A percentile compares a stretch with the other conserved stretches of the same genome.
Evolutionary conservation across 2,797 vertebrate genomes (phyloP).

Genomic region (Lophotriccus pileatus): DNA sequence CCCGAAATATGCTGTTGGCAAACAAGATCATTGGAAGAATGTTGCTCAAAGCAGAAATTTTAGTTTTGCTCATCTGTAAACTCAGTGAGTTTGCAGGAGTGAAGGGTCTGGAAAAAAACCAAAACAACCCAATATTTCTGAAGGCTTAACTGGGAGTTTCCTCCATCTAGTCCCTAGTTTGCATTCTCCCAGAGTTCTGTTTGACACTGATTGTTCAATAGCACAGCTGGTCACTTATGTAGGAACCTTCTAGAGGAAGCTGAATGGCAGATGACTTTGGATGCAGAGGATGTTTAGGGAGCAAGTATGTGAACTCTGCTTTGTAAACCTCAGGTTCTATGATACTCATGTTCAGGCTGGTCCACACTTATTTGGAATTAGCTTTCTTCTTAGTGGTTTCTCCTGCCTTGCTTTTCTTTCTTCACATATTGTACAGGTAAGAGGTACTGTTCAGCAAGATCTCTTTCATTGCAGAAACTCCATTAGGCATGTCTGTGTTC

Average conservation of each 20-base stretch:
- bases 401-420: neutral
- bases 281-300: neutral
- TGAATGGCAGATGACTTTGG: neutral
- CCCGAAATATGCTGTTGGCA: neutral
- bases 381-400: neutral
- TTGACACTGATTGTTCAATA: neutral
- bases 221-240: neutral
- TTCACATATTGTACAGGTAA: neutral
- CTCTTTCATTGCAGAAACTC: neutral
- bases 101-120: neutral
- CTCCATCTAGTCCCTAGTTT: neutral
- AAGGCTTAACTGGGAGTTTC: neutral
- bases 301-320: neutral
- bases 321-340: neutral
- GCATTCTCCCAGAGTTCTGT: neutral
- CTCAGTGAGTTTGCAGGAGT: neutral
- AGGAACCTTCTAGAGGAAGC: neutral
- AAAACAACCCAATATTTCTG: neutral
- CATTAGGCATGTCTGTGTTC: neutral
- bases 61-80: neutral
- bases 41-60: neutral
- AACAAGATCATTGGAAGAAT: neutral
- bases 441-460: neutral
- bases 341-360: neutral
- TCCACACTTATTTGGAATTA: neutral